These are phyloP conservation scores for Scaptodrosophila latifasciaeformis DNA, from an alignment of 2,888 invertebrate genomes.

Conservation along the genomic window DNA sequence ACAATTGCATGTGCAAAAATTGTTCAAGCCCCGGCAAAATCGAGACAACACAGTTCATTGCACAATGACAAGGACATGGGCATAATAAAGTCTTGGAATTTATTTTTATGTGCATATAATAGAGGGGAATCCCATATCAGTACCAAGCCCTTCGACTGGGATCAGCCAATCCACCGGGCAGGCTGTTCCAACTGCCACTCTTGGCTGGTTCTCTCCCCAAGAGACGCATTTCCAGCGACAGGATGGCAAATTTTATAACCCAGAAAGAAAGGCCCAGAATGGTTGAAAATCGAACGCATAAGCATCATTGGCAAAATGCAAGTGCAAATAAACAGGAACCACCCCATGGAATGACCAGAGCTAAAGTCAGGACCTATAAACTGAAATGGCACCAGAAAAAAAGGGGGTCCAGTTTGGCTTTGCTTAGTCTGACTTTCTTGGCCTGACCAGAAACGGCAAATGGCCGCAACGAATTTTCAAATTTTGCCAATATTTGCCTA, in stretches of 20 bases:
- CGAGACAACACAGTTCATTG: slow-evolving; percentile 54
- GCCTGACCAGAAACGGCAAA: slow-evolving; percentile 30
- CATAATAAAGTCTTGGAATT: slow-evolving; percentile 69
- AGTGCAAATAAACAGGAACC: slow-evolving; percentile 29
- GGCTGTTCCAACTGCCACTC: slow-evolving; percentile 12
- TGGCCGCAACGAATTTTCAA: slow-evolving; percentile 63
- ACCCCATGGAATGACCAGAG: slow-evolving; percentile 30
- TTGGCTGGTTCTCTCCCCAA: slow-evolving; percentile 42
- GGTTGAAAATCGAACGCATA: slow-evolving; percentile 8
- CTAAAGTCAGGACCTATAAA: slow-evolving; percentile 28
- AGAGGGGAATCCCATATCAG: slow-evolving; percentile 49
- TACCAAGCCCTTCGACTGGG: too few species aligned
- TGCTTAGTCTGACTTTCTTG: slow-evolving; percentile 30
- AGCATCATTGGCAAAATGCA: slow-evolving; percentile 31
- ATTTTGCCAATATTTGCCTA: slow-evolving; percentile 73
- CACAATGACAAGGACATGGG: slow-evolving; percentile 68
- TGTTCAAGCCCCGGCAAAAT: slow-evolving; percentile 10
- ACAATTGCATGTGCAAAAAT: slow-evolving; percentile 38
- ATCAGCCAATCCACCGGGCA: too few species aligned
- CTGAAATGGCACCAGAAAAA: slow-evolving; percentile 11
- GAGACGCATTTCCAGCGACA: slow-evolving; percentile 63
- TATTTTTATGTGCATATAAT: slow-evolving; percentile 68
- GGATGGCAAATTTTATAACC: slow-evolving; percentile 53
- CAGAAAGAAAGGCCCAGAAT: slow-evolving; percentile 23
- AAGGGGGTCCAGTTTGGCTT: slow-evolving; percentile 5